These are phyloP conservation scores for Drosophila fungiperda DNA, from an alignment of 2,888 invertebrate genomes.

Conservation along the genomic window DNA sequence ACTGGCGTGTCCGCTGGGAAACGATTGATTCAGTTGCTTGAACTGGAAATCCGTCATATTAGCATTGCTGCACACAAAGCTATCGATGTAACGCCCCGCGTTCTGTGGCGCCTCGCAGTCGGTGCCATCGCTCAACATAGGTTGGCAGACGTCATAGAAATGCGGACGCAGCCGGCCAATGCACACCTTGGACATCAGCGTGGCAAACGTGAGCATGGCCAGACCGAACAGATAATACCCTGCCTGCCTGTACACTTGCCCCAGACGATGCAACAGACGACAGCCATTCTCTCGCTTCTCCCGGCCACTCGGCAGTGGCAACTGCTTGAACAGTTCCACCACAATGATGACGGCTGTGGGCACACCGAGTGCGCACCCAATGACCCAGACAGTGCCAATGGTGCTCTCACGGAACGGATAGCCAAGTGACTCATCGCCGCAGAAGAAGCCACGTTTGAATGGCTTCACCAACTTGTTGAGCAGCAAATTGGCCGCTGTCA, in stretches of 20 bases:
- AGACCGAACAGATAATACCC: slow-evolving; percentile 79
- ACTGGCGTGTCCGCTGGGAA: slow-evolving; percentile 96
- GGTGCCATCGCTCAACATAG: slow-evolving; percentile 86
- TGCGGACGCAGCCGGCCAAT: slow-evolving; percentile 80
- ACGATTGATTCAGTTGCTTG: slow-evolving; percentile 93
- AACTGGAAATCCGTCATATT: slow-evolving; percentile 86
- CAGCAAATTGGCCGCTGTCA: slow-evolving; percentile 68
- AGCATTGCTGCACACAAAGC: slow-evolving; percentile 88
- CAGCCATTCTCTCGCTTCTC: slow-evolving; percentile 49
- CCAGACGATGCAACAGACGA: slow-evolving; percentile 62
- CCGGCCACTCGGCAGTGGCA: slow-evolving; percentile 56
- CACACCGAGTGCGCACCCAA: slow-evolving; percentile 59
- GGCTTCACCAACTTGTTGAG: slow-evolving; percentile 70
- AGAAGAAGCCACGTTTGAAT: slow-evolving; percentile 80
- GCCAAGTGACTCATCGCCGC: slow-evolving; percentile 80
- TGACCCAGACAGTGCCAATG: slow-evolving; percentile 52
- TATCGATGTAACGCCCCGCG: slow-evolving; percentile 89
- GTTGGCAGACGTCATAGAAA: slow-evolving; percentile 89
- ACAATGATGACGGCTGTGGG: slow-evolving; percentile 74
- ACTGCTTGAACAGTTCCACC: slow-evolving; percentile 79
- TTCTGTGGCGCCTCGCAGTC: slow-evolving; percentile 88
- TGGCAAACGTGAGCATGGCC: slow-evolving; percentile 72
- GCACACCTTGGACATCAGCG: slow-evolving; percentile 70
- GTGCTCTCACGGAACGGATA: slow-evolving; percentile 73
- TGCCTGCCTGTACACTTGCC: slow-evolving; percentile 73